These are phyloP conservation scores for Phorcus lineatus DNA, from an alignment of 2,888 invertebrate genomes.

Conservation along the genomic window DNA sequence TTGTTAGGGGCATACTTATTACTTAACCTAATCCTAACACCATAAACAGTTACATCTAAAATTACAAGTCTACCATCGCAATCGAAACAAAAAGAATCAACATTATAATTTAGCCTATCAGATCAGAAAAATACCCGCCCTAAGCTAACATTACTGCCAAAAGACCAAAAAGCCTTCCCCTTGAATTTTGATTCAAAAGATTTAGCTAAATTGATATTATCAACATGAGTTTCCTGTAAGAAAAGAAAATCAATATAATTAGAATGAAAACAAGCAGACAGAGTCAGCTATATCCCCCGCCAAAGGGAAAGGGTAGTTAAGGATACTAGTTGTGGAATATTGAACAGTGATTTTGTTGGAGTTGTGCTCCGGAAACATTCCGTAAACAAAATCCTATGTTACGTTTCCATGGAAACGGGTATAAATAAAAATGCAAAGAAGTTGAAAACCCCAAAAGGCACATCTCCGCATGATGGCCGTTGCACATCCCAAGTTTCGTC, in stretches of 20 bases:
- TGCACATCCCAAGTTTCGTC: too few relatives aligned
- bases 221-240: neutral
- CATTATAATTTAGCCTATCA: neutral
- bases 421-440: too few relatives aligned
- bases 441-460: too few relatives aligned
- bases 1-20: neutral
- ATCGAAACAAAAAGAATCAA: neutral
- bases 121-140: neutral
- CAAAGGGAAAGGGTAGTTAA: too few relatives aligned
- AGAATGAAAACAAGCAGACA: too few relatives aligned
- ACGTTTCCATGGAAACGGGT: too few relatives aligned
- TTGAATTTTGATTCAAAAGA: neutral
- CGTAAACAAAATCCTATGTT: too few relatives aligned
- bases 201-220: neutral
- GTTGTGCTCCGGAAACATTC: too few relatives aligned
- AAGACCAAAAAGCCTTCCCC: neutral
- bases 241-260: neutral
- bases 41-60: neutral
- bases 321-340: too few relatives aligned
- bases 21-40: neutral
- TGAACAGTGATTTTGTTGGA: too few relatives aligned
- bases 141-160: neutral
- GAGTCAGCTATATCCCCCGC: too few relatives aligned
- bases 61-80: neutral
- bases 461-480: too few relatives aligned